Conservation (phyloP, 2,113 vertebrate species). For the Serinus canaria region DNA sequence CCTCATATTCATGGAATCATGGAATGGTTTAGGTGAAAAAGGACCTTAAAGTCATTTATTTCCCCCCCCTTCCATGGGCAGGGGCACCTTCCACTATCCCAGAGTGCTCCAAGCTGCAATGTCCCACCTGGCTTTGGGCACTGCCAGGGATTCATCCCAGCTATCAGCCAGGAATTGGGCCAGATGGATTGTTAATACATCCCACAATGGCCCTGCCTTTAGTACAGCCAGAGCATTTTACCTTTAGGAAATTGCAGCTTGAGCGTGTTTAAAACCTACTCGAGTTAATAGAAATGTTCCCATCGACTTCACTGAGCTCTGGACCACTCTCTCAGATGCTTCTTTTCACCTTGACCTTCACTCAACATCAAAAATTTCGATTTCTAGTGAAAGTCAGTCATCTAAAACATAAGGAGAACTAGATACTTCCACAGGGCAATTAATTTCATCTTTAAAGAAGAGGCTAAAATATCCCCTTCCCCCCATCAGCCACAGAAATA, state of each 20-base stretch:
- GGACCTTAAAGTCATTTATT: not conserved
- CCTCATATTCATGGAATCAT: not conserved
- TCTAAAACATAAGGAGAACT: not conserved
- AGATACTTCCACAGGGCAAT: not conserved
- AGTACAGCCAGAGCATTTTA: not conserved
- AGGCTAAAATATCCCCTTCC: not conserved
- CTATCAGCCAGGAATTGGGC: not conserved
- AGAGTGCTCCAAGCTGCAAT: not conserved
- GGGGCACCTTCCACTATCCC: not conserved
- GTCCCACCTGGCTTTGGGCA: not conserved
- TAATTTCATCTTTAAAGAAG: not conserved
- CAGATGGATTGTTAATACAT: not conserved
- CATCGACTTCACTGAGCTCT: not conserved
- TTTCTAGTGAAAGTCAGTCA: constrained; percentile 6
- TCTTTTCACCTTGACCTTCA: constrained; percentile 46
- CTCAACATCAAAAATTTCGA: not conserved
- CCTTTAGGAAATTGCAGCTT: not conserved
- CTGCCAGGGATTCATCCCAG: not conserved
- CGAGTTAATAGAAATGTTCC: constrained; percentile 16
- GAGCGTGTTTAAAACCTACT: not conserved
- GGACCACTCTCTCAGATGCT: not conserved
- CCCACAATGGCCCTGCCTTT: not conserved
- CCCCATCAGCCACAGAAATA: not conserved
- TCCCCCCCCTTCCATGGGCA: not conserved
- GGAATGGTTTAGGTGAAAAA: not conserved